Base-by-base conservation (phyloP, 2,888 invertebrate genomes). In the Polyommatus iphigenia region DNA sequence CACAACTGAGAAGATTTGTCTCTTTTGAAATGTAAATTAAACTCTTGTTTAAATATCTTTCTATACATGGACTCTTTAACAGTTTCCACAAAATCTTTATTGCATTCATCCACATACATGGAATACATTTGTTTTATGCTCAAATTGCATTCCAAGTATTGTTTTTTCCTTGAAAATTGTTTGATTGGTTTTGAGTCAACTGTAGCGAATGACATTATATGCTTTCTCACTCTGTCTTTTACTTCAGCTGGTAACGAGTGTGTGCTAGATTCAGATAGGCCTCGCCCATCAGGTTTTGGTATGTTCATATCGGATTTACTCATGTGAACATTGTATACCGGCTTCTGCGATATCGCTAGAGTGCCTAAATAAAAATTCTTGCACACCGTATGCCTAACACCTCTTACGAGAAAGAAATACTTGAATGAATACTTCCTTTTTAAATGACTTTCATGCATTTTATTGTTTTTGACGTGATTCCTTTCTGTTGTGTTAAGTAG, bases 51-150 rank as follows among this genome's bases (percentile, higher is more conserved):
- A 81, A 92, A 89, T 79, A 94, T 94, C 83, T 91, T 93, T 78
- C 93, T 91, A 78, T 92, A 94, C 93, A 94, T 94, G 0, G 92
- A 92, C 79, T 93, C 92, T 82, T 92, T 93, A 0, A 92, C 92
- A 13, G 88, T 83, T 13, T 81, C 82, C 1, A 84, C 75, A 80
- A 86, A 86, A 1, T 91, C 89, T 59, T 87, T 88, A 75, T 81
- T 84, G 78, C 91, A 93, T 1, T 89, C 87, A 79, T 81, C 86
- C 59, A 83, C 85, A 83, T 93, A 93, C 89, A 90, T 88, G 24
- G 84, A 87, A 77, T 88, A 92, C 92, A 94, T 91, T 71, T 92
- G 88, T 85, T 91, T 93, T 50, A 92, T 85, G 72, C 86, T 92
- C 71, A 92, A 84, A 84, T 82, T 87, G 0, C 87, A 83, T 18